Evolutionary conservation across 2,888 invertebrate species (phyloP).

Genomic region (Drosophila conformis): DNA sequence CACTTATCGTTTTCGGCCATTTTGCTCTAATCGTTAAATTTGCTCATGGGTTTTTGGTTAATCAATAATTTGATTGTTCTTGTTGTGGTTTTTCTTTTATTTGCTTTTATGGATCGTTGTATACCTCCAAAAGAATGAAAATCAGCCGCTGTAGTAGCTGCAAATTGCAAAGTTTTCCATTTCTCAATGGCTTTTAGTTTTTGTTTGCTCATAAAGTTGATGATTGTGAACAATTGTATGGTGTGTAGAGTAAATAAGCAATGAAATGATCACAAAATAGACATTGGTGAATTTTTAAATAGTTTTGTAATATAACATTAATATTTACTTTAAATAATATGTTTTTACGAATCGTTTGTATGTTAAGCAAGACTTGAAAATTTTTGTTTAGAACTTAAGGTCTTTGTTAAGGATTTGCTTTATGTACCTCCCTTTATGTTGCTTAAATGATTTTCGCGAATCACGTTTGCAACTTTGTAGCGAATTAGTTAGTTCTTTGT

Average conservation of each 20-base stretch:
- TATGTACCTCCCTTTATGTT: too few relatives aligned
- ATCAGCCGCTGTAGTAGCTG: constrained; percentile 11
- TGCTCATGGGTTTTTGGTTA: constrained; percentile 30
- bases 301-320: not conserved
- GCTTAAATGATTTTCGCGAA: not conserved
- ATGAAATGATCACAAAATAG: not conserved
- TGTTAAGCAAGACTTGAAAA: not conserved
- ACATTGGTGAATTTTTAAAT: not conserved
- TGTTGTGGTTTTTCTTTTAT: not conserved
- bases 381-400: not conserved
- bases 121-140: not conserved
- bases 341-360: not conserved
- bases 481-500: constrained; percentile 3
- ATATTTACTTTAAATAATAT: not conserved
- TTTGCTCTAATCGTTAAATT: constrained; percentile 19
- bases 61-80: constrained; percentile 45
- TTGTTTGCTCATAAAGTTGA: constrained; percentile 30
- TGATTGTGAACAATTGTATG: constrained; percentile 10
- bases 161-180: constrained; percentile 42
- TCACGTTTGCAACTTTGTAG: not conserved
- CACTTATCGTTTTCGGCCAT: constrained; percentile 7
- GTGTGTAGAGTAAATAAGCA: not conserved
- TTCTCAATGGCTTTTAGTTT: constrained; percentile 15
- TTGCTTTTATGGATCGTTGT: constrained; percentile 24
- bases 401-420: not conserved